Evolutionary conservation across 2,797 vertebrate species (phyloP), one percentile per base, ranked within the genome.

Genomic region (Eupleurogrammus muticus): DNA sequence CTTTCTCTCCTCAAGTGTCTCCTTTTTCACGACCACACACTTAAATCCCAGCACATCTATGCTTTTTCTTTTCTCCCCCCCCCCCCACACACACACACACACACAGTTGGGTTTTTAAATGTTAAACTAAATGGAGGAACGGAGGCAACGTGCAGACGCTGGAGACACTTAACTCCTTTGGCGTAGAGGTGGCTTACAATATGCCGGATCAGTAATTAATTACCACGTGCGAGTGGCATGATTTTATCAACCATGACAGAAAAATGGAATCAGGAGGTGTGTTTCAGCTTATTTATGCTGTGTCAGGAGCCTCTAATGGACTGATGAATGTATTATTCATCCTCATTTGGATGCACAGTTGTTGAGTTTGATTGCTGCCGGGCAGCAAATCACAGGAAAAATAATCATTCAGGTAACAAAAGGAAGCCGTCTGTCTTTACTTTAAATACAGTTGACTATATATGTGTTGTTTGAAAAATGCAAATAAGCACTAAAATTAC

Each of bases 201-300:
- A 85, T 86, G 78, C 75, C 87, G 84, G 73, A 89, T 90, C 82
- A 81, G 83, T 87, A 91, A 90, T 94, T 92, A 92, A 91, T 93
- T 88, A 90, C 82, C 55, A 82, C 72, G 81, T 87, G 82, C 73
- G 84, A 90, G 81, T 79, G 77, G 77, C 66, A 81, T 71, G 89
- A 90, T 92, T 85, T 90, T 88, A 89, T 93, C 90, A 80, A 79
- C 84, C 60, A 48, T 82, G 85, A 57, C 64, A 28, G 6, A 72
- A 82, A 79, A 86, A 68, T 47, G 48, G 77, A 89, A 87, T 87
- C 84, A 83, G 66, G 68, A 65, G 71, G 81, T 76, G 73, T 86
- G 92, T 87, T 92, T 91, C 88, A 87, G 81, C 85, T 82, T 89
- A 86, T 90, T 91, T 90, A 91, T 86, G 83, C 73, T 81, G 85